Base-by-base conservation (phyloP, 1,140 invertebrate species). In the Diploscapter pachys region DNA sequence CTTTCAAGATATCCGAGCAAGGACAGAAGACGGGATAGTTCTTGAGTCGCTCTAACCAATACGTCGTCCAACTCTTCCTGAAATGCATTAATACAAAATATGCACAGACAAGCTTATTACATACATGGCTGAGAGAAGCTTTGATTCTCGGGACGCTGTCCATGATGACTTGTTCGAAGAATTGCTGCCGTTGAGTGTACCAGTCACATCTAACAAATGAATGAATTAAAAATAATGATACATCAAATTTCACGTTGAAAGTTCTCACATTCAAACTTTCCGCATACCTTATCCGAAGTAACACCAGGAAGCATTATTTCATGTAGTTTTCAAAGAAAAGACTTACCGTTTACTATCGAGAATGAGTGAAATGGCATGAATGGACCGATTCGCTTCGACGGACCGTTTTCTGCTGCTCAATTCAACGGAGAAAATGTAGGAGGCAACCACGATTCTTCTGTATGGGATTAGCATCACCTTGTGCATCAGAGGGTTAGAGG, bases 401-500 rank as follows among this genome's bases (percentile, higher is more conserved):
- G 63, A 68, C 49, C 73, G 71, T 9, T 53, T 56, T n/a, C 69
- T 70, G n/a, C 57, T 52, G 13, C 55, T 52, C 52, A 50, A 57
- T 49, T 71, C 68, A 49, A 70, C 74, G 5, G 74, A 76, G 59
- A 78, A 78, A 31, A 78, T 67, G 54, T 64, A 78, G 2, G 74
- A 80, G 48, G 61, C 62, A 4, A 71, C 69, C 3, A 77, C 8
- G 4, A 78, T 49, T 9, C 71, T 59, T 5, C 77, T 49, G 5
- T 63, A 72, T 6, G 77, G 74, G 3, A 79, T 63, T 8, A 78
- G 63, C 4, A 71, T 72, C 73, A 78, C 57, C 56, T 78, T 78
- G 71, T 78, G 77, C 11, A 80, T 64, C 11, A 78, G 70, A 48
- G 77, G 77, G 52, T 76, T 76, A 64, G 76, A 53, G 53, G 77